These are phyloP conservation scores for Boulengerochromis microlepis DNA, from an alignment of 2,113 vertebrate genomes.

Conservation along the genomic window DNA sequence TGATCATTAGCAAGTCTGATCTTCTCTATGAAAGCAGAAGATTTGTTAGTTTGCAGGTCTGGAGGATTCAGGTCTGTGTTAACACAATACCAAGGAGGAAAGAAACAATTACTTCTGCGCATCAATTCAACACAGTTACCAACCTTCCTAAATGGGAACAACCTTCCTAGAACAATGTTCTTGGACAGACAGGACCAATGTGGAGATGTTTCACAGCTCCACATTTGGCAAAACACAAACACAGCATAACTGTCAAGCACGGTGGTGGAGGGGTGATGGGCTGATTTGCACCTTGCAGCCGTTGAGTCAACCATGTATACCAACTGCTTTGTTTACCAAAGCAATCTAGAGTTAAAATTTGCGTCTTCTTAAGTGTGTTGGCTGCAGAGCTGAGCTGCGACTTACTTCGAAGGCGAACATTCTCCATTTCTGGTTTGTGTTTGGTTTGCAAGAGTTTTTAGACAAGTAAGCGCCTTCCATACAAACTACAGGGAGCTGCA, in stretches of 20 bases:
- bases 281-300: not conserved
- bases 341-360: not conserved
- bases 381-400: fast-evolving
- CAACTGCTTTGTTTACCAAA: not conserved
- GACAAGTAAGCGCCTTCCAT: not conserved
- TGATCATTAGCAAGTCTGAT: not conserved
- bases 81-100: not conserved
- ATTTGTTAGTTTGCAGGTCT: not conserved
- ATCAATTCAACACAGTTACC: not conserved
- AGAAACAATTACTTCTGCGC: not conserved
- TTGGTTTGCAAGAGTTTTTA: not conserved
- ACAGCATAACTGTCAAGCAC: not conserved
- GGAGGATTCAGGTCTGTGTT: not conserved
- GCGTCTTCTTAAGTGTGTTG: fast-evolving
- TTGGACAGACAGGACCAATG: not conserved
- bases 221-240: not conserved
- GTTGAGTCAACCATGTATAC: not conserved
- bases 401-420: fast-evolving
- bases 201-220: not conserved
- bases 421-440: not conserved
- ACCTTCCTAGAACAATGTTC: not conserved
- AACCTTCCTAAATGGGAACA: not conserved
- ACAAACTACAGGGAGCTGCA: not conserved
- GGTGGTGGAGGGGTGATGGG: not conserved
- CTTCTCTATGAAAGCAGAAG: not conserved